Base-by-base conservation (phyloP, 2,888 invertebrate genomes). In the Clostera curtula region DNA sequence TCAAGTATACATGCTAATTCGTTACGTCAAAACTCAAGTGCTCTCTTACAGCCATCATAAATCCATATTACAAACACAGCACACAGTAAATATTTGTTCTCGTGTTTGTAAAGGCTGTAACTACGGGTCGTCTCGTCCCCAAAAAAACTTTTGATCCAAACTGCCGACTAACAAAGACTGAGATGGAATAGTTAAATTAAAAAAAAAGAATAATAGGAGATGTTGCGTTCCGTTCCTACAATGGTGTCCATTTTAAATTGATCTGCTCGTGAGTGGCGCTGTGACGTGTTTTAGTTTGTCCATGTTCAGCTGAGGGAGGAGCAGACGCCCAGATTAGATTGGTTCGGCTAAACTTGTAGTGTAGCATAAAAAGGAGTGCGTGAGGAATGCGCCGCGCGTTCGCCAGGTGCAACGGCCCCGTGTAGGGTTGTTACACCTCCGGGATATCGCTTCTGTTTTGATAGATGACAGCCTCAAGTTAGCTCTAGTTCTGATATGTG, bases 321-420 rank as follows among this genome's bases (percentile, higher is more conserved):
- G 47, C 29, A 41, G 45, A 34, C 41, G 63, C 30, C 58, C 69
- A 56, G 52, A 44, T 55, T 62, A 68, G 46, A 57, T 39, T 61
- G 74, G 74, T 59, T 55, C 64, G 61, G 50, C 57, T 71, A 61
- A 63, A 62, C 62, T 69, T 56, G 70, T 66, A 66, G 66, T 67
- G 66, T 67, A 64, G 67, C 60, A 74, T 75, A 77, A 79, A 77
- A 82, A 77, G 76, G 77, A 76, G 79, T 80, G 79, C 71, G 76
- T 79, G 70, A 70, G 77, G 82, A 80, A 82, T 80, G 80, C 70
- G 73, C 67, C 60, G 54, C 61, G 59, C 63, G 65, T 61, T 63
- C 62, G 71, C 67, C 80, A 82, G 80, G 82, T 83, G 82, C 82
- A 83, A 75, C 70, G 77, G 64, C 82, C 82, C 59, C 60, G 55